phyloP scores from a whole-genome alignment of 2,888 invertebrate species.

The Morpho deidamia region DNA sequence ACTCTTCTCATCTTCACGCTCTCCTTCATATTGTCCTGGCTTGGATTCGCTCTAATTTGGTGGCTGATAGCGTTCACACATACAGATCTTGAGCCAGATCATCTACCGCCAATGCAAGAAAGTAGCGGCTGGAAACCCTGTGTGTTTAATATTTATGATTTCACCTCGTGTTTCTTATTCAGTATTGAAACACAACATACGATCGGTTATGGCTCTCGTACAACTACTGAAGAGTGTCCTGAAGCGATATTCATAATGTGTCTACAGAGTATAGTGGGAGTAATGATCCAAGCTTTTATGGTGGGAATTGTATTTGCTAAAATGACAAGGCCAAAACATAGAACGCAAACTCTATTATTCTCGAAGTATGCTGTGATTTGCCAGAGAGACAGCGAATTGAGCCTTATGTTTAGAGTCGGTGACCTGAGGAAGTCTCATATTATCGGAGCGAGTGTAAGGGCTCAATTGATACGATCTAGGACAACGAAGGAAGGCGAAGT shows the following conservation, averaged over 20 bases:
- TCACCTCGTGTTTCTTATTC: conserved; percentile 93
- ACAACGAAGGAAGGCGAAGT: conserved; percentile 92
- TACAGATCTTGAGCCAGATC: conserved; percentile 85
- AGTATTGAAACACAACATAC: conserved; percentile 97
- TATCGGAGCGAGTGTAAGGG: conserved; percentile 91
- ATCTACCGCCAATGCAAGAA: conserved; percentile 71
- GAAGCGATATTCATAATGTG: conserved; percentile 95
- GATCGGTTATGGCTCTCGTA: conserved; percentile 89
- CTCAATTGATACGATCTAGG: conserved; percentile 88
- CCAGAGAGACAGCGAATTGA: conserved; percentile 88
- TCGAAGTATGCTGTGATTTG: conserved; percentile 91
- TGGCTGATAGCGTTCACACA: conserved; percentile 92
- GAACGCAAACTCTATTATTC: conserved; percentile 93
- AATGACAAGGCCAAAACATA: conserved; percentile 93
- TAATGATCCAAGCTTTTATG: conserved; percentile 90
- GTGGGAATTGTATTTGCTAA: conserved; percentile 94
- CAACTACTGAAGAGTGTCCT: conserved; percentile 89
- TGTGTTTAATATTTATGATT: conserved; percentile 87
- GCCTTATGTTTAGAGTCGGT: conserved; percentile 92
- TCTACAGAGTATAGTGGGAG: conserved; percentile 87
- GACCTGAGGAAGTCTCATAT: conserved; percentile 95
- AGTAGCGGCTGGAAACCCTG: conserved; percentile 85
- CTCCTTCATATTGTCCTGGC: conserved; percentile 92
- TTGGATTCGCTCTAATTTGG: conserved; percentile 91
- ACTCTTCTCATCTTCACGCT: conserved; percentile 91